Evolutionary conservation across 2,113 vertebrate species (phyloP), one percentile per base, ranked within the genome.

Genomic region (Beaufortia kweichowensis): DNA sequence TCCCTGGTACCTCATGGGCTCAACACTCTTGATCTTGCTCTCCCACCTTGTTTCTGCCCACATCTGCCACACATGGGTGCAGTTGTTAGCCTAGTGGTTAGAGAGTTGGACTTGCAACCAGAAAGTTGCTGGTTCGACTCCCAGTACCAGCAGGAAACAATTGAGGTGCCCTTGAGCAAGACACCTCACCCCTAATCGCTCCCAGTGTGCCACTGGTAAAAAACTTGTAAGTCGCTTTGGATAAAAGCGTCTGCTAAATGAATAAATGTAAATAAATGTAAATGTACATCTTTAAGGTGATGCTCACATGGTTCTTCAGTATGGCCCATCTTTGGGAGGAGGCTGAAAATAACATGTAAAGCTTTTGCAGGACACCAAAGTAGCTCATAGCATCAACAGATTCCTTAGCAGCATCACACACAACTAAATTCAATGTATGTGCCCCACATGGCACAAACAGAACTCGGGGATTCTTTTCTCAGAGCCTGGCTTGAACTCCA

Each of bases 21-120:
- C 76, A 2, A 83, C 46, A 43, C 56, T 61, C 28, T 86, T 77
- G 4, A 85, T 33, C 59, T 66, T 72, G 29, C 85, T 81, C 24
- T 82, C 80, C 79, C 82, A 81, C 48, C 76, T 77, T 67, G 79
- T 84, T 41, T 80, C 79, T 35, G 71, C 28, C n/a, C n/a, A n/a
- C n/a, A n/a, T n/a, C n/a, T n/a, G n/a, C n/a, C n/a, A n/a, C n/a
- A n/a, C n/a, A n/a, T n/a, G n/a, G n/a, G n/a, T n/a, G n/a, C n/a
- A n/a, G n/a, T n/a, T n/a, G n/a, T n/a, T n/a, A n/a, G n/a, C n/a
- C n/a, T n/a, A n/a, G n/a, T n/a, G n/a, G n/a, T n/a, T n/a, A n/a
- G n/a, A n/a, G n/a, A n/a, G n/a, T n/a, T n/a, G n/a, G n/a, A n/a
- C n/a, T n/a, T n/a, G n/a, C n/a, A n/a, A n/a, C n/a, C n/a, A n/a